Percentiles rank a stretch among this genome's conserved stretches.
These are phyloP conservation scores for Pachyuromys duprasi DNA, from an alignment of 2,797 vertebrate genomes.

Conservation along the genomic window DNA sequence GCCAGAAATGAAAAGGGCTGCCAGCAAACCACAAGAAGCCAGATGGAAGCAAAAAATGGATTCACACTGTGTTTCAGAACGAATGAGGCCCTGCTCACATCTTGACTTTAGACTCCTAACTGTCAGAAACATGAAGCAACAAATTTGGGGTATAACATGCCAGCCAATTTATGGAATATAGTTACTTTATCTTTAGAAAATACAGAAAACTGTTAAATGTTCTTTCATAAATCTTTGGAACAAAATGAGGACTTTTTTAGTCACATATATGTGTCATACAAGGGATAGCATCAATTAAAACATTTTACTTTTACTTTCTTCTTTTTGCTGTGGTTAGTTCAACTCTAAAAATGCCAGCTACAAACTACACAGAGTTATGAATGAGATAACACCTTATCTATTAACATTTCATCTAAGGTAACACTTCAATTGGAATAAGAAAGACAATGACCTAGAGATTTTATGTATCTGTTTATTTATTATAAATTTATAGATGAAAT, in stretches of 20 bases:
- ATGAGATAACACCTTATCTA: not conserved
- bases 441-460: not conserved
- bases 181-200: not conserved
- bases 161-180: not conserved
- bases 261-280: not conserved
- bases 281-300: not conserved
- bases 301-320: not conserved
- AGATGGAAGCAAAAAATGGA: not conserved
- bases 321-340: not conserved
- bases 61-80: not conserved
- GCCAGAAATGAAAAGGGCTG: not conserved
- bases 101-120: not conserved
- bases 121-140: not conserved
- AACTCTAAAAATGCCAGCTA: not conserved
- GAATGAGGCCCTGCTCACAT: not conserved
- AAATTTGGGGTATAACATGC: not conserved
- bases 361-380: not conserved
- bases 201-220: not conserved
- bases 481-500: conserved; percentile 1
- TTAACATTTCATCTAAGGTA: not conserved
- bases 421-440: not conserved
- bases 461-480: not conserved
- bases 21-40: not conserved
- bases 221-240: not conserved
- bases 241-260: not conserved